Evolutionary conservation across 2,797 vertebrate species (phyloP), one percentile per base, ranked within the genome.

Genomic region (Bradypus variegatus): DNA sequence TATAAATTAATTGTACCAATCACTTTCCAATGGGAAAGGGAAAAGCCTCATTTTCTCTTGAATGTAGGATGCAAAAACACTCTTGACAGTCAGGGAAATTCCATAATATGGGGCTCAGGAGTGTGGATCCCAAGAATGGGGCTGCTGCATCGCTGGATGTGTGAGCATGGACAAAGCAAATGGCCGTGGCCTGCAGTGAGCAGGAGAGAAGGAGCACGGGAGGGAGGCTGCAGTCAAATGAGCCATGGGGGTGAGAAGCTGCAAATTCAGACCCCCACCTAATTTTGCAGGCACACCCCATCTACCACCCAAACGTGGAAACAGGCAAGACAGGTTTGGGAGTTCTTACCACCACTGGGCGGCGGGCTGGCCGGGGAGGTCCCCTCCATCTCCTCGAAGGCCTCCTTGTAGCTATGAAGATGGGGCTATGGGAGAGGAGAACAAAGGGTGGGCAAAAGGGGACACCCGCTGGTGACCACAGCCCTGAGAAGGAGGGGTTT

Each of bases 361-460:
- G 98, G 98, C 72, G 97, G 97, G 91, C 97, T 97, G 96, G 97
- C 98, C 8, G 97, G 92, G 1, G 97, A 96, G 13, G 97, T 96
- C 87, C 98, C 97, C 5, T 99, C 99, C 95, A 98, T 97, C 97
- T 99, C 99, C 95, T 99, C 99, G 0, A 99, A 99, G 83, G 99
- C 99, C 94, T 99, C 99, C 85, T 98, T 98, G 97, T 99, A 99
- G 97, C 99, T 99, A 97, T 99, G 99, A 96, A 99, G 98, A 95
- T 99, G 98, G 97, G 98, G 98, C 99, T 99, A 97, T 1, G 67
- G 79, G 73, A 72, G 69, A 93, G 85, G 94, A 87, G 31, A 94
- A 93, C 55, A 95, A 38, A 67, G 12, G 73, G 62, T 18, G 60
- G 25, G 25, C n/a, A 69, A 91, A 27, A 53, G 10, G n/a, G 58